A percentile compares a stretch with the other conserved stretches of the same genome.
Conservation (phyloP, 2,797 vertebrate genomes). For the Gobionotothen gibberifrons region DNA sequence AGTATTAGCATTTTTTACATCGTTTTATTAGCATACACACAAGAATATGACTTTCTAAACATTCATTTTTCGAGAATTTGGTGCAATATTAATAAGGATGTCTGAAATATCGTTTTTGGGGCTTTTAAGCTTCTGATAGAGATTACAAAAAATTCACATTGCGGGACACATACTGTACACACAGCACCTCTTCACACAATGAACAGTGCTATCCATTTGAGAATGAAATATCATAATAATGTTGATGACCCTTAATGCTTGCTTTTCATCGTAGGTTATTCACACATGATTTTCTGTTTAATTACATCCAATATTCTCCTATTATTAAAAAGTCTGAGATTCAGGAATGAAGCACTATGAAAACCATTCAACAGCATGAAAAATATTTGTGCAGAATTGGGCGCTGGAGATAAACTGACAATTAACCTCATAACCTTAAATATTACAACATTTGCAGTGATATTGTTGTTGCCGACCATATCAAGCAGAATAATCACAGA, state of each 20-base stretch:
- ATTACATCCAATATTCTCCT: background rate
- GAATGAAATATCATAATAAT: too few relatives aligned
- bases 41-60: background rate
- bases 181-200: too few relatives aligned
- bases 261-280: slow-evolving; percentile 17
- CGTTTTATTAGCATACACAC: background rate
- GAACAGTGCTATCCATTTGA: too few relatives aligned
- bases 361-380: background rate
- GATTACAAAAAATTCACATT: too few relatives aligned
- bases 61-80: too few relatives aligned
- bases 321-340: background rate
- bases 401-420: slow-evolving; percentile 3
- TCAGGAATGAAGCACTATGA: slow-evolving; percentile 5
- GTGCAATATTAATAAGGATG: too few relatives aligned
- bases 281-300: background rate
- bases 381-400: slow-evolving; percentile 25
- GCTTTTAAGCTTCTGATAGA: too few relatives aligned
- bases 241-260: background rate
- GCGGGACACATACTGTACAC: too few relatives aligned
- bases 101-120: too few relatives aligned
- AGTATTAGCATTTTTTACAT: background rate
- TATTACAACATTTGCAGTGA: background rate
- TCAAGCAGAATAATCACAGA: slow-evolving; percentile 7
- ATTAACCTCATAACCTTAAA: slow-evolving; percentile 11
- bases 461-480: background rate